These are phyloP conservation scores for Synanceia verrucosa DNA, from an alignment of 2,797 vertebrate genomes.

Conservation along the genomic window DNA sequence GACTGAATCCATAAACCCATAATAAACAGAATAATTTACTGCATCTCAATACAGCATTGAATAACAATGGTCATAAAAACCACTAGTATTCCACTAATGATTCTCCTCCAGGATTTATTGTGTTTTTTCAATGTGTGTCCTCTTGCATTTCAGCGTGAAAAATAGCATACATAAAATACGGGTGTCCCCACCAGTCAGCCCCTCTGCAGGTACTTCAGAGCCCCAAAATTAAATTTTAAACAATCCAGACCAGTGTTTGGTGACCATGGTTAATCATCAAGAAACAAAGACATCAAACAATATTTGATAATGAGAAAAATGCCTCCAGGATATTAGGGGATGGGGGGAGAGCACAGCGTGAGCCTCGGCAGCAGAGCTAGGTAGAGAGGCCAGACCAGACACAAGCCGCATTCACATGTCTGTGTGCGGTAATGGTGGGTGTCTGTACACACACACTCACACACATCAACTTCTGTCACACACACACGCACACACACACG, in stretches of 20 bases:
- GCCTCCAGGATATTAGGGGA: conserved; percentile 85
- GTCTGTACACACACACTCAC: conserved; percentile 17
- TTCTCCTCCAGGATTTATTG: conserved; percentile 79
- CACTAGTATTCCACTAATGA: conserved; percentile 77
- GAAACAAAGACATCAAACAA: conserved; percentile 89
- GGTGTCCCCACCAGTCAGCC: conserved; percentile 74
- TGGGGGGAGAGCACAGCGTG: conserved; percentile 74
- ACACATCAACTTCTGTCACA: not conserved
- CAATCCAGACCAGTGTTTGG: conserved; percentile 85
- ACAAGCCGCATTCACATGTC: conserved; percentile 71
- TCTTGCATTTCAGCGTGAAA: conserved; percentile 78
- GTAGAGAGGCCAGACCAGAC: conserved; percentile 78
- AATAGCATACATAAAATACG: conserved; percentile 83
- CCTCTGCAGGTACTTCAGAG: conserved; percentile 79
- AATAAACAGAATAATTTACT: conserved; percentile 79
- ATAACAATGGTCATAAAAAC: conserved; percentile 81
- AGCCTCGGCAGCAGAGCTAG: conserved; percentile 67
- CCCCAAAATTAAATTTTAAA: conserved; percentile 85
- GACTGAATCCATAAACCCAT: conserved; percentile 68
- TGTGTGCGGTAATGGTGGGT: conserved; percentile 63
- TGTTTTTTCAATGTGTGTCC: conserved; percentile 76
- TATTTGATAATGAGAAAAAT: conserved; percentile 90
- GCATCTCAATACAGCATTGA: conserved; percentile 73
- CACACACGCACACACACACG: conserved; percentile 7
- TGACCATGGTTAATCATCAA: conserved; percentile 86